These are phyloP conservation scores for Dasyornis broadbenti DNA, from an alignment of 2,113 vertebrate species.

Conservation along the genomic window DNA sequence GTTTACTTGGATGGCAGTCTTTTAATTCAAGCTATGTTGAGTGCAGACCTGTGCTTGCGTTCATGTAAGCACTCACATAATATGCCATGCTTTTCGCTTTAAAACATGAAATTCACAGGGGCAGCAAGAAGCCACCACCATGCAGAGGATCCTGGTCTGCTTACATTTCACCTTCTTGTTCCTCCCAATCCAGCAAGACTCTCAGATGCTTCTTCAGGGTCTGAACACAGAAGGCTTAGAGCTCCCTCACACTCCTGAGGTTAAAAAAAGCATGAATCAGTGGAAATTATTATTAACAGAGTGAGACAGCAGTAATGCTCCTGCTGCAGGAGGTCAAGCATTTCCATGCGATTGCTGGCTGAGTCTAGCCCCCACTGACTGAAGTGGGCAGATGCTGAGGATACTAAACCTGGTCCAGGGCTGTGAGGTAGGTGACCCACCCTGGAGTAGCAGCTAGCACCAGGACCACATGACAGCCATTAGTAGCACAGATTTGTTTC, in stretches of 20 bases:
- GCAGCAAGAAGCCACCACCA: background rate
- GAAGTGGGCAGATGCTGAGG: background rate
- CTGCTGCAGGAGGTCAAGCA: background rate
- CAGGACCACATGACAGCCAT: background rate
- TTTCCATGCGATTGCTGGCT: background rate
- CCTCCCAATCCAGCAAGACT: background rate
- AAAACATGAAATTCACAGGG: background rate
- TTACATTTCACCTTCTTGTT: background rate
- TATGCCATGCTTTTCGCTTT: background rate
- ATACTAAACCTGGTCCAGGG: background rate
- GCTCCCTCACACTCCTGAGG: background rate
- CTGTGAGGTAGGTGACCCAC: rapidly evolving
- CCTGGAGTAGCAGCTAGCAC: background rate
- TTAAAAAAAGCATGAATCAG: background rate
- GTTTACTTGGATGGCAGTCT: background rate
- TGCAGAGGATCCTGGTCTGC: background rate
- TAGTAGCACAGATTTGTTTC: background rate
- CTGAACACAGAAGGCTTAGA: background rate
- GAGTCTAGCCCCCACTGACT: background rate
- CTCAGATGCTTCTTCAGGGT: background rate
- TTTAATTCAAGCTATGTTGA: background rate
- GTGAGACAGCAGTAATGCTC: background rate
- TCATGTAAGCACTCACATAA: background rate
- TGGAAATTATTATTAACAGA: background rate
- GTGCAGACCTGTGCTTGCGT: background rate